A percentile compares a stretch with the other conserved stretches of the same genome.
These are phyloP conservation scores for Isoperla grammatica DNA, from an alignment of 2,888 invertebrate genomes.

Conservation along the genomic window DNA sequence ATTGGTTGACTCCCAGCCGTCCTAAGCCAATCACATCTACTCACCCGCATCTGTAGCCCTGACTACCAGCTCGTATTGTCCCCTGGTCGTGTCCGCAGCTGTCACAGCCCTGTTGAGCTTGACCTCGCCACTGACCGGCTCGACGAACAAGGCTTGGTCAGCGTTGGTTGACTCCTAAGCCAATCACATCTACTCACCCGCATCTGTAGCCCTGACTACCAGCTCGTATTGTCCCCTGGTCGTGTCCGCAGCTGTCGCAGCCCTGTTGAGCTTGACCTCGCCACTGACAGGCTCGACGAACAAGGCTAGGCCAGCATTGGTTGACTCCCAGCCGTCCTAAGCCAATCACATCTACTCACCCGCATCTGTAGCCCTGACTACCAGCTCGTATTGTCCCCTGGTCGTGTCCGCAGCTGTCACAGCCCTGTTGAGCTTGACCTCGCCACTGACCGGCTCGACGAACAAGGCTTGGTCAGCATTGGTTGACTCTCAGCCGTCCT, in stretches of 20 bases:
- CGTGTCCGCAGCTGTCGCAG: constrained; percentile 66
- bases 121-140: constrained; percentile 65
- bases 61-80: too few species aligned
- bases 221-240: constrained; percentile 69
- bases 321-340: too few species aligned
- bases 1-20: too few species aligned
- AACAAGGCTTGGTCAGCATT: constrained; percentile 56
- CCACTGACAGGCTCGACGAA: constrained; percentile 63
- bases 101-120: constrained; percentile 57
- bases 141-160: constrained; percentile 53
- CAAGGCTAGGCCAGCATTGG: constrained; percentile 57
- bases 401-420: constrained; percentile 69
- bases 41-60: too few species aligned
- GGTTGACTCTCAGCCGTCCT: too few species aligned
- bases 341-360: too few species aligned
- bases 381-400: too few species aligned
- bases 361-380: too few species aligned
- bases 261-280: constrained; percentile 58
- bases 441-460: constrained; percentile 64
- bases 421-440: constrained; percentile 57
- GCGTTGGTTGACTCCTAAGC: constrained; percentile 63
- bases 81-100: constrained; percentile 67
- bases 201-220: too few species aligned
- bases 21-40: too few species aligned
- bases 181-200: too few species aligned